phyloP scores from a whole-genome alignment of 1,140 invertebrate genomes.

The Zaprionus lachaisei region DNA sequence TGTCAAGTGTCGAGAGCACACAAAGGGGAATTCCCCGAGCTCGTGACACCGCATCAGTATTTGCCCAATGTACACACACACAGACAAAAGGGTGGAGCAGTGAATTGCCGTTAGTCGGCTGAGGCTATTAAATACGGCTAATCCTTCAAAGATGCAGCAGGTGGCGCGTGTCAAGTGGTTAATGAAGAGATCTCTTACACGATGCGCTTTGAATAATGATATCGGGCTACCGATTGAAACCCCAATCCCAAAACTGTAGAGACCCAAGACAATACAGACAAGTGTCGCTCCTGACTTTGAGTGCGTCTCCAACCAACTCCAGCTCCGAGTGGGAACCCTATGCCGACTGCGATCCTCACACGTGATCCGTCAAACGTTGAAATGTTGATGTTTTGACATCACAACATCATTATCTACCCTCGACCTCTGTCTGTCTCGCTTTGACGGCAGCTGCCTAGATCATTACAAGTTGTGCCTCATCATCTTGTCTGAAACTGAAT shows the following conservation, averaged over 20 bases:
- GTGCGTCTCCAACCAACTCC: slow-evolving; percentile 33
- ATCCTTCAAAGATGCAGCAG: slow-evolving; percentile 58
- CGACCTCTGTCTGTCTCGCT: slow-evolving; percentile 13
- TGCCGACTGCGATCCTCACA: slow-evolving; percentile 63
- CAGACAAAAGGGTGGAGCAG: slow-evolving; percentile 1
- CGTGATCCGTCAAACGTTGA: slow-evolving; percentile 69
- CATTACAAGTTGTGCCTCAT: slow-evolving; percentile 62
- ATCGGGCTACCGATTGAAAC: slow-evolving; percentile 38
- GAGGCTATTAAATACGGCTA: slow-evolving; percentile 67
- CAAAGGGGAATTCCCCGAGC: slow-evolving; percentile 27
- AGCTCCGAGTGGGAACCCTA: slow-evolving; percentile 9
- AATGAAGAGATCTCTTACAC: slow-evolving; percentile 28
- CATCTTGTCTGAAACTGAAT: slow-evolving; percentile 42
- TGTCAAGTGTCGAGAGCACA: slow-evolving; percentile 23
- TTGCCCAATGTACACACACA: slow-evolving; percentile 22
- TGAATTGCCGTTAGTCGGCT: slow-evolving; percentile 29
- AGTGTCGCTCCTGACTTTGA: slow-evolving; percentile 44
- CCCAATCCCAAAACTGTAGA: slow-evolving; percentile 9
- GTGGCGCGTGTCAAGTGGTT: slow-evolving; percentile 50
- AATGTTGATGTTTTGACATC: slow-evolving; percentile 77
- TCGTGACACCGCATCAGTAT: slow-evolving; percentile 23
- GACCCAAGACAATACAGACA: slow-evolving; percentile 45
- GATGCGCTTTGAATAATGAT: slow-evolving; percentile 65
- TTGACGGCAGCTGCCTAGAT: slow-evolving; percentile 14
- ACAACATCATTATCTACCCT: slow-evolving; percentile 76